Evolutionary conservation across 2,797 vertebrate species (phyloP), one percentile per base, ranked within the genome.

Genomic region (Chiroxiphia lanceolata): DNA sequence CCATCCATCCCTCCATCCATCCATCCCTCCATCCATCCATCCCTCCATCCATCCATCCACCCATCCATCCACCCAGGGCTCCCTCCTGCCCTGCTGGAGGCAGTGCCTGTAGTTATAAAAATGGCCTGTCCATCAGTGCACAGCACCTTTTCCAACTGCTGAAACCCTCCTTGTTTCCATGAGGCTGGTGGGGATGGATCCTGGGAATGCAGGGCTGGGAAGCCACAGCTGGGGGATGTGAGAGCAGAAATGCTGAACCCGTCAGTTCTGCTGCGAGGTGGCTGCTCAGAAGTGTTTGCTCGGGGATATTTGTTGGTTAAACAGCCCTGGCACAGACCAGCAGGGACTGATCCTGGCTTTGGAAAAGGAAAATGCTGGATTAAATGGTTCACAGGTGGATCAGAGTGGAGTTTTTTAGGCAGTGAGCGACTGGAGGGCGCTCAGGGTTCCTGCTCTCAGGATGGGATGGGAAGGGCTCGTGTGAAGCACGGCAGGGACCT

Each of bases 71-170:
- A 11, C 21, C 36, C 22, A 15, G n/a, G 22, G 25, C 50, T 91
- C n/a, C 33, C 15, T 54, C 33, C 64, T 33, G 29, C 15, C 4
- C 22, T 22, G 33, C 59, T 68, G 56, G 36, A 59, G 38, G 11
- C 51, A 18, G 51, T 31, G 17, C 31, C 53, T 38, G 7, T 1
- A 36, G 19, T 21, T 13, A 29, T 12, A 13, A 42, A 84, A 42
- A 6, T 0, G 0, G 2, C 10, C 57, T 7, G 5, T 16, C 33
- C 4, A 3, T 7, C 26, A 25, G 11, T 1, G 2, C 11, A 3
- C 27, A 20, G 48, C 10, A n/a, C 9, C 40, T 27, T 51, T 61
- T 40, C 17, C 20, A 4, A 0, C n/a, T 10, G 36, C 16, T 17
- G 26, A 51, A 27, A 51, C 3, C 75, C 7, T 53, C 45, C 29